A percentile compares a stretch with the other conserved stretches of the same genome.
Evolutionary conservation across 2,888 invertebrate species (phyloP).

Genomic region (Clistopyga incitator): DNA sequence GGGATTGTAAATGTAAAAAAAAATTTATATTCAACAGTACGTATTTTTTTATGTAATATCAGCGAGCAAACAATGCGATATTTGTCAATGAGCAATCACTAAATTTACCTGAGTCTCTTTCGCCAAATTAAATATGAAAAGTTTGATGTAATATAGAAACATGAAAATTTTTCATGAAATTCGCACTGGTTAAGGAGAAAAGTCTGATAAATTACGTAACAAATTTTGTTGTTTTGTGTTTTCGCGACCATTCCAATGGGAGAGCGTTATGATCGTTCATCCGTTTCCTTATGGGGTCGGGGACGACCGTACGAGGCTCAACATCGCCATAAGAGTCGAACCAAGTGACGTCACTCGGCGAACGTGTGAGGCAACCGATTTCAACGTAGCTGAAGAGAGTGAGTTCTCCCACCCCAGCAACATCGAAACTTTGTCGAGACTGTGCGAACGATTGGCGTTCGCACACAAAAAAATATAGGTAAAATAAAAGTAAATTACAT

Average conservation of each 20-base stretch:
- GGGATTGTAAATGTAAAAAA: too few species aligned
- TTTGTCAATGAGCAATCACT: too few species aligned
- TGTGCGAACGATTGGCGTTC: not conserved
- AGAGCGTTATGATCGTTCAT: constrained; percentile 66
- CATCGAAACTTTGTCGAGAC: constrained; percentile 26
- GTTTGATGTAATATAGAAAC: not conserved
- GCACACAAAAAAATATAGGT: constrained; percentile 11
- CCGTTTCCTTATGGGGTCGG: constrained; percentile 77
- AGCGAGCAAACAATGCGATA: too few species aligned
- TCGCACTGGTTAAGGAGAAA: not conserved
- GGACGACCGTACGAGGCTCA: constrained; percentile 71
- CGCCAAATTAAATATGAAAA: not conserved
- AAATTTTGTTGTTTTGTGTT: constrained; percentile 24
- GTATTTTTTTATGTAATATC: too few species aligned
- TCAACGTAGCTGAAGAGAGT: constrained; percentile 44
- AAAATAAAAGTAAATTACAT: not conserved
- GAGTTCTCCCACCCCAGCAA: not conserved
- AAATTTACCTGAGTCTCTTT: not conserved
- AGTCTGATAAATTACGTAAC: constrained; percentile 31
- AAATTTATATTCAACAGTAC: too few species aligned
- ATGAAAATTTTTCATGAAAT: not conserved
- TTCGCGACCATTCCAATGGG: constrained; percentile 18
- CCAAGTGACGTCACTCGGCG: constrained; percentile 75
- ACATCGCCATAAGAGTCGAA: constrained; percentile 74
- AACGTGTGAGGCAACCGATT: constrained; percentile 70